A percentile compares a stretch with the other conserved stretches of the same genome.
phyloP scores from a whole-genome alignment of 2,888 invertebrate species.

The Zhuqinia jingwanae region DNA sequence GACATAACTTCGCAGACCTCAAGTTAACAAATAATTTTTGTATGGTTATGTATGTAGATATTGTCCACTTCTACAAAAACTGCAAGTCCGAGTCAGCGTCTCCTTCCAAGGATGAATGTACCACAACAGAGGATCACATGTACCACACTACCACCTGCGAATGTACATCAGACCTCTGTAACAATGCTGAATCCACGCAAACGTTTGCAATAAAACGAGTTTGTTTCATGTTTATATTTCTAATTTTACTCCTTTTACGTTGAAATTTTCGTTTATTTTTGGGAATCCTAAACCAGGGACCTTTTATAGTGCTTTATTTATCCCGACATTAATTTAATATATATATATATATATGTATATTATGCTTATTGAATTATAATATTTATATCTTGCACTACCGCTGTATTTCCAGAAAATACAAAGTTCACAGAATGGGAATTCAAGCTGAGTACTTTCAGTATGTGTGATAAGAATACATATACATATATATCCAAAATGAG shows the following conservation, averaged over 20 bases:
- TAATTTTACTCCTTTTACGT: background rate
- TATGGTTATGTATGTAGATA: conserved; percentile 69
- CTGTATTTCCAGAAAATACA: no score
- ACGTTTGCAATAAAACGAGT: background rate
- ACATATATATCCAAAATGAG: no score
- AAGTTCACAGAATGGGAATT: no score
- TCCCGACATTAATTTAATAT: background rate
- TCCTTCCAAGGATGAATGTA: conserved; percentile 73
- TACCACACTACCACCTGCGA: conserved; percentile 71
- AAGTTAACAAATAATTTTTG: background rate
- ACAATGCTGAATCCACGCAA: conserved; percentile 40
- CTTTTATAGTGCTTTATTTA: background rate
- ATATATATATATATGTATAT: background rate
- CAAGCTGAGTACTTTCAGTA: no score
- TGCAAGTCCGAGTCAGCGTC: conserved; percentile 68
- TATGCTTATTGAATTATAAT: no score
- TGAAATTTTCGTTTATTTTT: background rate
- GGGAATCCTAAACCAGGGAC: background rate
- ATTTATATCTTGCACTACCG: no score
- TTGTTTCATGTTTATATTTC: background rate
- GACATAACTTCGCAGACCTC: background rate
- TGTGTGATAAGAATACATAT: no score
- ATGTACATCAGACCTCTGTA: conserved; percentile 77
- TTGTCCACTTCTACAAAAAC: conserved; percentile 77
- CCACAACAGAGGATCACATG: conserved; percentile 63